phyloP scores from a whole-genome alignment of 2,113 vertebrate genomes.

The Pituophis catenifer region DNA sequence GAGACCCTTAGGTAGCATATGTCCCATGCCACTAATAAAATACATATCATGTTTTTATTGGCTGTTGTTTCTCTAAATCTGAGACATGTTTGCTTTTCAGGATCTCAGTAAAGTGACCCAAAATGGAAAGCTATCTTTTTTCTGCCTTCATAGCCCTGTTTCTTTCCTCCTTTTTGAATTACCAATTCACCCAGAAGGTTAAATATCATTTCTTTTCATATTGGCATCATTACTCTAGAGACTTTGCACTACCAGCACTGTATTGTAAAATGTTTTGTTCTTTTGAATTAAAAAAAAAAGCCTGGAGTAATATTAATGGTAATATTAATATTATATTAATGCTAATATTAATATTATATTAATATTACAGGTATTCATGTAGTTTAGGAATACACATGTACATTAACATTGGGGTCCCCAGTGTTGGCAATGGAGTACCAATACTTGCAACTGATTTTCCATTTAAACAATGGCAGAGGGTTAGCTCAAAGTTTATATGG shows the following conservation, averaged over 20 bases:
- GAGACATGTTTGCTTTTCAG: slow-evolving; percentile 4
- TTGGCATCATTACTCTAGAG: background rate
- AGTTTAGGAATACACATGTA: background rate
- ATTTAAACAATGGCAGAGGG: too few relatives aligned
- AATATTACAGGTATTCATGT: background rate
- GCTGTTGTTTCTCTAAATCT: slow-evolving; percentile 14
- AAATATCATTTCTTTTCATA: background rate
- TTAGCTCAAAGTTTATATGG: too few relatives aligned
- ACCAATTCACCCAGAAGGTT: background rate
- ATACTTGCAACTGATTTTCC: too few relatives aligned
- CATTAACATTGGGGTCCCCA: background rate
- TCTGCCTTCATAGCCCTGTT: background rate
- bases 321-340: background rate
- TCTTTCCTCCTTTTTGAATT: slow-evolving; percentile 24
- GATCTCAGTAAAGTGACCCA: background rate
- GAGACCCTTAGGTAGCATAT: slow-evolving; percentile 13
- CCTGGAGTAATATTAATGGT: background rate
- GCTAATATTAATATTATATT: background rate
- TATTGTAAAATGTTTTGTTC: background rate
- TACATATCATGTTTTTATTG: background rate
- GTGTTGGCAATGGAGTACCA: too few relatives aligned
- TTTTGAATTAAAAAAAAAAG: background rate
- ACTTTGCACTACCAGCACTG: background rate
- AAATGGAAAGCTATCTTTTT: slow-evolving; percentile 8
- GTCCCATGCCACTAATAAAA: slow-evolving; percentile 13